These are phyloP conservation scores for Rhogogaster chlorosoma DNA, from an alignment of 2,888 invertebrate genomes.

Conservation along the genomic window DNA sequence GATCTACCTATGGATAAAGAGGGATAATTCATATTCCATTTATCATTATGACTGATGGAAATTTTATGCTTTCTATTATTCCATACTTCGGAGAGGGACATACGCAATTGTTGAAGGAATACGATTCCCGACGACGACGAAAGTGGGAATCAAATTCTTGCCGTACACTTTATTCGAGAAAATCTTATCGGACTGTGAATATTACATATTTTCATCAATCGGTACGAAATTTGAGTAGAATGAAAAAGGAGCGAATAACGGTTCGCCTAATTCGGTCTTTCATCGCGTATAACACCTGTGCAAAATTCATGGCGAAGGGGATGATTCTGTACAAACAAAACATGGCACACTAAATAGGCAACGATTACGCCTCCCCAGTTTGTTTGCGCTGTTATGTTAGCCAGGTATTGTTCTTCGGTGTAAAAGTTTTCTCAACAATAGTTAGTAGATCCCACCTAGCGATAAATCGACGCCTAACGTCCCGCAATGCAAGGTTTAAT, in stretches of 20 bases:
- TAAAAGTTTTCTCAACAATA: conserved; percentile 13
- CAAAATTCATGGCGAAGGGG: neutral
- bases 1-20: neutral
- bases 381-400: neutral
- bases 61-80: neutral
- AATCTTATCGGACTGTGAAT: neutral
- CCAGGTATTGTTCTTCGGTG: neutral
- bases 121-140: neutral
- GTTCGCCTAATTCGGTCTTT: neutral
- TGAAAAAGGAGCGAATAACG: neutral
- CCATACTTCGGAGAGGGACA: neutral
- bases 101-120: neutral
- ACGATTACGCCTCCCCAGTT: neutral
- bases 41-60: neutral
- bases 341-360: neutral
- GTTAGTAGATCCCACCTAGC: conserved; percentile 11
- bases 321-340: neutral
- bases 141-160: neutral
- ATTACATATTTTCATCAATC: neutral
- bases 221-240: neutral
- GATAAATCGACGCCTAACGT: conserved; percentile 17
- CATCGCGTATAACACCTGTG: neutral
- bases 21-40: neutral
- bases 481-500: conserved; percentile 7
- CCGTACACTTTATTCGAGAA: neutral